Evolutionary conservation across 2,113 vertebrate genomes (phyloP).

Genomic region (Trichomycterus rosablanca): DNA sequence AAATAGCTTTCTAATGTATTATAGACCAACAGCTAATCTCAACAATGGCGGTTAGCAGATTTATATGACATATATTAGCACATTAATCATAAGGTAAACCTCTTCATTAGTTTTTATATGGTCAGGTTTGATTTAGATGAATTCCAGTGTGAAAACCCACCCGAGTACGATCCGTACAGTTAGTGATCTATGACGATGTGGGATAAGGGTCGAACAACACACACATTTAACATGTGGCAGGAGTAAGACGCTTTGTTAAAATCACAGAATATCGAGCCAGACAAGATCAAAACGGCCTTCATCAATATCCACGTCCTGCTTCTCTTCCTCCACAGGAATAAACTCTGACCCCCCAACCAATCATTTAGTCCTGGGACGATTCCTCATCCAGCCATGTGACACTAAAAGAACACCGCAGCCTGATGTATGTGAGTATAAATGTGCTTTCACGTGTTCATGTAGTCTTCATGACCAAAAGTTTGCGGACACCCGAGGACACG

Average conservation of each 20-base stretch:
- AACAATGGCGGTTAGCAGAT: conserved; percentile 14
- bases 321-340: conserved; percentile 34
- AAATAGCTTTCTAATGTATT: background rate
- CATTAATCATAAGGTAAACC: conserved; percentile 6
- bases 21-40: conserved; percentile 15
- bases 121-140: conserved; percentile 24
- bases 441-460: too few relatives aligned
- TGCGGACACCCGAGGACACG: too few relatives aligned
- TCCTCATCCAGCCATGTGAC: conserved; percentile 20
- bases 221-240: conserved; percentile 22
- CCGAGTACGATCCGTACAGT: conserved; percentile 13
- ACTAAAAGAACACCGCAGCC: conserved; percentile 17
- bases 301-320: conserved; percentile 22
- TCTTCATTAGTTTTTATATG: conserved; percentile 26
- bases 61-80: conserved; percentile 16
- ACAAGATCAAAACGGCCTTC: conserved; percentile 40
- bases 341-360: conserved; percentile 31
- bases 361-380: conserved; percentile 33
- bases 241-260: conserved; percentile 42
- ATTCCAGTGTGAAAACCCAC: conserved; percentile 3
- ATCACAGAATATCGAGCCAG: conserved; percentile 26
- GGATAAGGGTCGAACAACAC: conserved; percentile 32
- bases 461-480: too few relatives aligned
- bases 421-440: background rate
- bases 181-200: conserved; percentile 36